A percentile compares a stretch with the other conserved stretches of the same genome.
Evolutionary conservation across 2,888 invertebrate species (phyloP).

Genomic region (Orthosia cruda): DNA sequence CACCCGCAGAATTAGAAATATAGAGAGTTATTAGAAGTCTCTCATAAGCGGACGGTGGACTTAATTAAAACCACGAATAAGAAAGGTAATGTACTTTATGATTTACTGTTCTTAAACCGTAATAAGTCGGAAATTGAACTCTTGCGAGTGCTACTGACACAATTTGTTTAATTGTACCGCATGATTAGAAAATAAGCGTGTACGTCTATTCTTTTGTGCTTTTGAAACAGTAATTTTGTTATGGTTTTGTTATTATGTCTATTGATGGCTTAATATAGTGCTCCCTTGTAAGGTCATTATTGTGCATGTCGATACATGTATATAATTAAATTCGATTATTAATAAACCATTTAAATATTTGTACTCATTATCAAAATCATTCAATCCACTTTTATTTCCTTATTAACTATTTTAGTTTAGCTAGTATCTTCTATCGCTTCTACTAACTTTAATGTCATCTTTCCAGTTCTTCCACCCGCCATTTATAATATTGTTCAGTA

Average conservation of each 20-base stretch:
- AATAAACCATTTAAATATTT: too few species aligned
- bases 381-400: not conserved
- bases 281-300: not conserved
- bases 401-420: not conserved
- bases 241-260: conserved; percentile 19
- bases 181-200: conserved; percentile 48
- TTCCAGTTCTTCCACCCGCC: not conserved
- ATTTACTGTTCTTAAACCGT: conserved; percentile 34
- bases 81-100: conserved; percentile 41
- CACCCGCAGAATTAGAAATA: conserved; percentile 7
- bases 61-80: conserved; percentile 46
- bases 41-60: not conserved
- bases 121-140: conserved; percentile 53
- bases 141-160: conserved; percentile 52
- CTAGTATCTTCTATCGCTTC: not conserved
- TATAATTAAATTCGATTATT: not conserved
- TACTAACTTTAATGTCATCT: conserved; percentile 17
- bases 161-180: conserved; percentile 51
- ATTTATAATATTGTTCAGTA: conserved; percentile 52
- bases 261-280: conserved; percentile 8
- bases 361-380: not conserved
- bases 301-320: not conserved
- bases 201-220: conserved; percentile 27
- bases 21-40: not conserved
- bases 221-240: conserved; percentile 10